These are phyloP conservation scores for Elaeidobius kamerunicus DNA, from an alignment of 2,888 invertebrate genomes.

Conservation along the genomic window DNA sequence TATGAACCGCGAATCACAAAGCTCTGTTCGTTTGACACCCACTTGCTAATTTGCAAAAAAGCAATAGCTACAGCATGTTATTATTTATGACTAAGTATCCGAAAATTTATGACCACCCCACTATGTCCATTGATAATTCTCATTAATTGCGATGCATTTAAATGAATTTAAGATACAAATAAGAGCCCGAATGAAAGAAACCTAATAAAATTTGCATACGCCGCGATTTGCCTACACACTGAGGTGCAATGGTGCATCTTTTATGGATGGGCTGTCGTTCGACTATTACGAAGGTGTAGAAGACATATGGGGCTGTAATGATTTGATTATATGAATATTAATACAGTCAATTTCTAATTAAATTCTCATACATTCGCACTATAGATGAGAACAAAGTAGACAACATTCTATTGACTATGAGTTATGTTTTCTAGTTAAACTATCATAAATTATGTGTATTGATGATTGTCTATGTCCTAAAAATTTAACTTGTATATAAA, in stretches of 20 bases:
- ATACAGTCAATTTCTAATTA: too few relatives aligned
- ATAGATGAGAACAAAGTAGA: too few relatives aligned
- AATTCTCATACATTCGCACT: too few relatives aligned
- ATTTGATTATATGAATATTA: too few relatives aligned
- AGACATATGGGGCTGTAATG: too few relatives aligned
- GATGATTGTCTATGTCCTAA: too few relatives aligned
- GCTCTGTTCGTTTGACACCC: background rate
- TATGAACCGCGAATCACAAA: too few relatives aligned
- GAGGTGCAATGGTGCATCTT: constrained; percentile 8
- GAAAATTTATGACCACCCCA: constrained; percentile 18
- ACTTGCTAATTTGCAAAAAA: background rate
- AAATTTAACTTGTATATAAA: too few relatives aligned
- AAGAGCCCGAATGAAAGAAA: constrained; percentile 18
- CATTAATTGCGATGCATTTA: constrained; percentile 27
- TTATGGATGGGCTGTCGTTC: background rate
- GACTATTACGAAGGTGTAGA: too few relatives aligned
- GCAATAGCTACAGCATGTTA: constrained; percentile 3
- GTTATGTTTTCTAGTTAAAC: too few relatives aligned
- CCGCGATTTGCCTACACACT: constrained; percentile 17
- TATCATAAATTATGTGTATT: too few relatives aligned
- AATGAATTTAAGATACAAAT: constrained; percentile 28
- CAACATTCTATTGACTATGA: too few relatives aligned
- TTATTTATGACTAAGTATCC: constrained; percentile 20
- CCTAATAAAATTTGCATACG: constrained; percentile 16
- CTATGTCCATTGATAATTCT: constrained; percentile 24